A percentile compares a stretch with the other conserved stretches of the same genome.
Evolutionary conservation across 2,113 vertebrate genomes (phyloP).

Genomic region (Cyanoderma ruficeps): DNA sequence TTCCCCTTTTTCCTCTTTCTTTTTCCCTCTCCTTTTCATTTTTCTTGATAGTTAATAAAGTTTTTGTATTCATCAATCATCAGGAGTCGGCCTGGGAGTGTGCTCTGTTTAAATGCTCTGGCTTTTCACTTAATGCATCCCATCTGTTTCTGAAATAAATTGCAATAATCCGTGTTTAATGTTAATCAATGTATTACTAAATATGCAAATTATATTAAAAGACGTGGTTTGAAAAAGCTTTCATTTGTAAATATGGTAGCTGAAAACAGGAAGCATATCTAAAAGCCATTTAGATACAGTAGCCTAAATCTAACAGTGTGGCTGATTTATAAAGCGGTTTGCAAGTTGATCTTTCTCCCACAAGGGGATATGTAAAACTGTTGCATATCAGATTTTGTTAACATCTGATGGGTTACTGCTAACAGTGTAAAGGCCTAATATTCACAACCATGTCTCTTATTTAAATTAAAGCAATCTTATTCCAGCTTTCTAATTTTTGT

Average conservation of each 20-base stretch:
- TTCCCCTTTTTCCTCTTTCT: not conserved
- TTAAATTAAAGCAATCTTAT: conserved; percentile 81
- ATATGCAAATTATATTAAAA: conserved; percentile 90
- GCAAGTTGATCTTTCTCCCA: conserved; percentile 81
- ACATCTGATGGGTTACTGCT: conserved; percentile 75
- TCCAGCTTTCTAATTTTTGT: conserved; percentile 75
- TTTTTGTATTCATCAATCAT: conserved; percentile 80
- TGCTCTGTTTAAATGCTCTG: conserved; percentile 74
- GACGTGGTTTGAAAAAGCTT: conserved; percentile 83
- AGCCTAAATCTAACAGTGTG: conserved; percentile 80
- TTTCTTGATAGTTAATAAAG: conserved; percentile 69
- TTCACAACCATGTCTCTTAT: conserved; percentile 78
- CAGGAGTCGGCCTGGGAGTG: conserved; percentile 71
- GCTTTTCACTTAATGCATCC: conserved; percentile 82
- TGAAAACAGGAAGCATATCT: conserved; percentile 86
- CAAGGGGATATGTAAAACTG: conserved; percentile 82
- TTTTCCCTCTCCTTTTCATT: not conserved
- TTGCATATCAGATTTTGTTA: conserved; percentile 85
- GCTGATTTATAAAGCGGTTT: conserved; percentile 81
- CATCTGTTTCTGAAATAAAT: conserved; percentile 88
- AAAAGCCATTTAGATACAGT: conserved; percentile 87
- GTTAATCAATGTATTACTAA: conserved; percentile 88
- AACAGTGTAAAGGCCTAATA: conserved; percentile 73
- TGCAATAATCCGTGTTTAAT: conserved; percentile 87
- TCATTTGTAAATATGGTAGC: conserved; percentile 86